Base-by-base conservation (phyloP, 1,140 invertebrate species). In the Habropoda laboriosa region DNA sequence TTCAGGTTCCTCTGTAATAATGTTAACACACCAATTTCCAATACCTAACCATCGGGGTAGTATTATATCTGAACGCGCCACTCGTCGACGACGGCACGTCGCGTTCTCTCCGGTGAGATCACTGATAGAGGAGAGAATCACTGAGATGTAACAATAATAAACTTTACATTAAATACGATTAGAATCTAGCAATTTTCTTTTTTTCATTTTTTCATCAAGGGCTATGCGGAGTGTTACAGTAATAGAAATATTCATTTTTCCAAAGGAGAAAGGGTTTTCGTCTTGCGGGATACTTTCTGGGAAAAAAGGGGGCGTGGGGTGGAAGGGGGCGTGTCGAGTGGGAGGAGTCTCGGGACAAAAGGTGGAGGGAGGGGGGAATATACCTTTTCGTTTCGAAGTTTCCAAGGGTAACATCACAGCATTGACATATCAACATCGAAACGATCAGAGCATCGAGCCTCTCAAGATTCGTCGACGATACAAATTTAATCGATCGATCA, bases 321-420 rank as follows among this genome's bases (percentile, higher is more conserved):
- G 53, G 66, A 35, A 47, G 51, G 63, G 73, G 72, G 67, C 40
- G 72, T 49, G 60, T 47, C 60, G 49, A 47, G 49, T 42, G 67
- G 45, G 53, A 55, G 40, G 64, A 47, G 18, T 53, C 18, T 8
- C 42, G 38, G 38, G 61, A n/a, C n/a, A n/a, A n/a, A n/a, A 45
- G 30, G 38, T 60, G 49, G n/a, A 55, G 55, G 67, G 58, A 24
- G 2, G 32, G 38, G 57, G 83, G 61, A 71, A 86, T 85, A 82
- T 85, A 81, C 67, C 77, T 77, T 76, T 80, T 75, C 47, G 27
- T 58, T 79, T 85, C n/a, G 85, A 89, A 87, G 85, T 89, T 88
- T 91, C 88, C 89, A 89, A 89, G 91, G 88, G 90, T 91, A 92
- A 92, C 91, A 92, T 92, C 91, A 92, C 92, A 92, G 91, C 90